Evolutionary conservation across 2,113 vertebrate species (phyloP).

Genomic region (Vulpes ferrilata): DNA sequence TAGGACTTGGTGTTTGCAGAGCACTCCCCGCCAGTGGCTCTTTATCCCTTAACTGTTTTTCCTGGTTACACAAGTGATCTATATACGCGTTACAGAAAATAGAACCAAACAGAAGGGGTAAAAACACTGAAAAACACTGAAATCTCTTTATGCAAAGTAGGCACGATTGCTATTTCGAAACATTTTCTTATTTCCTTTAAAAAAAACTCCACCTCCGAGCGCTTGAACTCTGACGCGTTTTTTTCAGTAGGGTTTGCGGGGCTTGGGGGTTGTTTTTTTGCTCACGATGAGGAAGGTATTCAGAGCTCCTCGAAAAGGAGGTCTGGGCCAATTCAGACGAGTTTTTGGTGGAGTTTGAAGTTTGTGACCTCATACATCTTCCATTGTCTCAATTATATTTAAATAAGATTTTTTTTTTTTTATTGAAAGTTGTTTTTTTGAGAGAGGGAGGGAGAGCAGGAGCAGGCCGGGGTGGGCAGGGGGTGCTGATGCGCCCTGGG

Average conservation of each 20-base stretch:
- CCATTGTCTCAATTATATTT: neutral
- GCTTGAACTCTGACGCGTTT: neutral
- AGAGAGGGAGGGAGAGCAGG: too few relatives aligned
- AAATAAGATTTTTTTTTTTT: neutral
- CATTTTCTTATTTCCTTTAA: neutral
- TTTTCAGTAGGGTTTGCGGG: neutral
- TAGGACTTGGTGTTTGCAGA: neutral
- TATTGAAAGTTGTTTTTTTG: neutral
- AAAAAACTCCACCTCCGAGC: neutral
- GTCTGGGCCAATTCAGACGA: neutral
- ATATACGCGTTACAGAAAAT: neutral
- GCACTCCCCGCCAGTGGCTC: neutral
- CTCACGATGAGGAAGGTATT: neutral
- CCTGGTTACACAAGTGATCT: neutral
- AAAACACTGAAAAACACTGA: neutral
- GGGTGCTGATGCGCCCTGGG: too few relatives aligned
- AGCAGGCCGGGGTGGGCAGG: too few relatives aligned
- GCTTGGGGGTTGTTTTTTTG: neutral
- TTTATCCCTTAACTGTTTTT: constrained; percentile 52
- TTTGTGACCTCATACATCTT: neutral
- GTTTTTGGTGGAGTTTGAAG: neutral
- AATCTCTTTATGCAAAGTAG: neutral
- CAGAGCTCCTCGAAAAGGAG: neutral
- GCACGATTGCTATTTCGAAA: constrained; percentile 14
- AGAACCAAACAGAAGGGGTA: neutral